These are phyloP conservation scores for Thalassaphorura encarpata DNA, from an alignment of 1,140 invertebrate species.

Conservation along the genomic window DNA sequence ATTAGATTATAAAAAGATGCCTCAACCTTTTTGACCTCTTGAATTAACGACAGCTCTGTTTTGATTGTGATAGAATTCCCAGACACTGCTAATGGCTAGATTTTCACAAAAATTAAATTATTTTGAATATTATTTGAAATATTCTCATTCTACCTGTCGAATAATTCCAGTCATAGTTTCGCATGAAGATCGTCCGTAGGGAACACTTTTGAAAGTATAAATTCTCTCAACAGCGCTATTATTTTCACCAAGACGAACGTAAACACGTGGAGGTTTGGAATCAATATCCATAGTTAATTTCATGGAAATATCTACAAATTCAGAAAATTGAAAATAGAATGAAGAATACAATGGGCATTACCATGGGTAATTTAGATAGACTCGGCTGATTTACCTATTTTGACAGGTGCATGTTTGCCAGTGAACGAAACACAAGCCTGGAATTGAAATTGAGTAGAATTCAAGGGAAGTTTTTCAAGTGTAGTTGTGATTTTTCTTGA, in stretches of 20 bases:
- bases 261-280: not conserved
- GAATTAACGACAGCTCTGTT: not conserved
- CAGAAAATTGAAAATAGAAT: not conserved
- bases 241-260: not conserved
- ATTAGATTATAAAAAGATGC: not conserved
- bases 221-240: not conserved
- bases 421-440: not conserved
- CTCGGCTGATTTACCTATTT: not conserved
- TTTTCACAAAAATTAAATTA: not conserved
- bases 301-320: not conserved
- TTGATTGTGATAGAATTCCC: not conserved
- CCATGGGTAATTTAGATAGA: too few species aligned
- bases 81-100: not conserved
- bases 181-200: not conserved
- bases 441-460: not conserved
- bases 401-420: not conserved
- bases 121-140: not conserved
- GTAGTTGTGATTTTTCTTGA: not conserved
- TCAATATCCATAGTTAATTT: not conserved
- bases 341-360: too few species aligned
- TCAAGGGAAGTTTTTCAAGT: not conserved
- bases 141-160: not conserved
- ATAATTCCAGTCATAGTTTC: not conserved
- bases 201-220: not conserved
- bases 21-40: not conserved